Conservation (phyloP, 37 sponge, comb jelly and placozoan species). For the Ianthella basta region DNA sequence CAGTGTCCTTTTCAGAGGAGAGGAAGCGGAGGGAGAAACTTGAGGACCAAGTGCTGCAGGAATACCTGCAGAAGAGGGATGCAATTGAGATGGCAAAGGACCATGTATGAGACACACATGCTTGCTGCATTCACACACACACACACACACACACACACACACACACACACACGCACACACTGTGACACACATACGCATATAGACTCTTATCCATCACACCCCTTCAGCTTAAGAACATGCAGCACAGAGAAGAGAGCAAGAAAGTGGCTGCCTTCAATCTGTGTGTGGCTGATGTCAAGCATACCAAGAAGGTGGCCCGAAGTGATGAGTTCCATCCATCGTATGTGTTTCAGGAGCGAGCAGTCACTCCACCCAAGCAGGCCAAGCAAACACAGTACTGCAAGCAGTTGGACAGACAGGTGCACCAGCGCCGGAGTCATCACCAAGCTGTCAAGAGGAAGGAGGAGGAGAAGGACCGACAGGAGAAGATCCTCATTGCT, state of each 20-base stretch:
- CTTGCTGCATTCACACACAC: too few species aligned
- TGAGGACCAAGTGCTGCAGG: slow-evolving; percentile 60
- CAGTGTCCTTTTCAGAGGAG: slow-evolving; percentile 69
- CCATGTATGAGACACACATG: slow-evolving; percentile 15
- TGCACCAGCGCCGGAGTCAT: slow-evolving; percentile 16
- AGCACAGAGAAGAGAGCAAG: slow-evolving; percentile 38
- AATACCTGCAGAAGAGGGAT: slow-evolving; percentile 67
- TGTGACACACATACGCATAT: background rate
- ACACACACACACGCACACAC: background rate
- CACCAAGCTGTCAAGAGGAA: slow-evolving; percentile 33
- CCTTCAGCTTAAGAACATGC: slow-evolving; percentile 18
- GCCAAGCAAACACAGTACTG: slow-evolving; percentile 69
- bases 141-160: background rate
- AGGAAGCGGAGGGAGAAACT: slow-evolving; percentile 49
- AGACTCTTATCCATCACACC: background rate
- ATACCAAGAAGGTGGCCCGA: slow-evolving; percentile 1
- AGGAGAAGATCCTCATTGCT: slow-evolving; percentile 62
- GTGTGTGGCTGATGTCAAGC: slow-evolving; percentile 36
- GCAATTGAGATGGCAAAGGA: slow-evolving; percentile 54
- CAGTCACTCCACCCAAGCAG: slow-evolving; percentile 45
- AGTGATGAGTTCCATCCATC: slow-evolving; percentile 63
- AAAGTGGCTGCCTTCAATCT: slow-evolving; percentile 60
- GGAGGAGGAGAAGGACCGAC: slow-evolving; percentile 51
- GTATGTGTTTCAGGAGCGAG: slow-evolving; percentile 74
- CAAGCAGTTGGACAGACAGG: slow-evolving; percentile 73